Base-by-base conservation (phyloP, 2,888 invertebrate genomes). In the Leptopilina syphax region DNA sequence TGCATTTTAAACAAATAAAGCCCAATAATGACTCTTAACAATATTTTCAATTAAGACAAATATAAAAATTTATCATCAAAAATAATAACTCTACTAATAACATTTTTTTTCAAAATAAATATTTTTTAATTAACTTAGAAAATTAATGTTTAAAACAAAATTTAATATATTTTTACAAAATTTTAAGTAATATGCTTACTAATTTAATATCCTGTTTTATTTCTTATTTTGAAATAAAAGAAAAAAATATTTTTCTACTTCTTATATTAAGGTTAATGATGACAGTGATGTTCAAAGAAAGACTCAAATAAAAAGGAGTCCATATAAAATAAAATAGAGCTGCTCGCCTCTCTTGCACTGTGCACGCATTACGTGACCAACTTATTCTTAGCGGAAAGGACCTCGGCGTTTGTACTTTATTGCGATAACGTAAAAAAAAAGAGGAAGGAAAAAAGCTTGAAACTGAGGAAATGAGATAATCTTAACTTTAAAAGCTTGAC, bases 391-490 rank as follows among this genome's bases (percentile, higher is more conserved):
- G 34, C 57, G 57, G 73, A 57, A 73, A 73, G 73, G 57, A 57
- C 57, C 34, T 57, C 50, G 18, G 50, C 24, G 12, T 50, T 73
- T 73, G 54, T 57, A 57, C 1, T 57, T 73, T 73, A 24, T 70
- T 13, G 70, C 34, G 73, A 73, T 57, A 73, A 73, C 57, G 73
- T 57, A 34, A 50, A 73, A 73, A 63, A 8, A 1, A 44, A 44
- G 44, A 1, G 44, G 34, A 27, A 73, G 13, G 34, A 13, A 57
- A 73, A 73, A 73, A 27, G n/a, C 57, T 34, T 73, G 34, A 73
- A 73, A 73, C 41, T 27, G 54, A 57, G 57, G 57, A 73, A 73
- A 57, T 27, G 54, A 73, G 73, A 73, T 73, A 73, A 73, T 57
- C 73, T 57, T 41, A 73, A 73, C 34, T 73, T 27, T 27, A 12